Evolutionary conservation across 2,888 invertebrate genomes (phyloP), one percentile per base, ranked within the genome.

Genomic region (Syritta pipiens): DNA sequence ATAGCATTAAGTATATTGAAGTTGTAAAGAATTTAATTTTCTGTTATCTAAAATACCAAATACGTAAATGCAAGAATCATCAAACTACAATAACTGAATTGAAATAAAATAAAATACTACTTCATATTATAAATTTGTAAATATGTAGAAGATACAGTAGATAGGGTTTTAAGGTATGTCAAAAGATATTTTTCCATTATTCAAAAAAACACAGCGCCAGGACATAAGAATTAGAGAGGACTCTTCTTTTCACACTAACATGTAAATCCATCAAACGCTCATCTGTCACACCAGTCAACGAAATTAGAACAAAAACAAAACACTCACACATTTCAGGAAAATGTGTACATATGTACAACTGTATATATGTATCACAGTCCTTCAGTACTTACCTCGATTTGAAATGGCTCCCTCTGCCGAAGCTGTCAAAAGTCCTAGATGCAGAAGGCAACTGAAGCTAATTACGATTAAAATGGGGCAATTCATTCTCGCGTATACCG

Each of bases 391-490:
- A 88, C 88, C 88, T 86, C 88, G 85, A 85, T 85, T 88, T 83
- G 88, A 87, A 85, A 88, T 87, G 83, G 86, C 86, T 81, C 87
- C 88, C 82, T 85, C 86, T 71, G 83, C 86, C 72, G 84, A 82
- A 82, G 83, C 82, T 83, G 85, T 85, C 82, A 84, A 82, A 77
- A 85, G 83, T 83, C 83, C 83, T 69, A 86, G 85, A 84, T 87
- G 86, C 82, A 88, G 83, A 84, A 88, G 83, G 84, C 87, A 88
- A 82, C 85, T 85, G 74, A 88, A 86, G 86, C 86, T 88, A 88
- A 88, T 88, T 87, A 86, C 84, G 84, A 87, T 86, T 85, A 86
- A 86, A 86, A 87, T 86, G 84, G 87, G 86, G 83, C 87, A 85
- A 85, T 87, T 86, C 87, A 86, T 85, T 84, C 84, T 86, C 82